Evolutionary conservation across 1,140 invertebrate genomes (phyloP), one percentile per base, ranked within the genome.

Genomic region (Batillaria attramentaria): DNA sequence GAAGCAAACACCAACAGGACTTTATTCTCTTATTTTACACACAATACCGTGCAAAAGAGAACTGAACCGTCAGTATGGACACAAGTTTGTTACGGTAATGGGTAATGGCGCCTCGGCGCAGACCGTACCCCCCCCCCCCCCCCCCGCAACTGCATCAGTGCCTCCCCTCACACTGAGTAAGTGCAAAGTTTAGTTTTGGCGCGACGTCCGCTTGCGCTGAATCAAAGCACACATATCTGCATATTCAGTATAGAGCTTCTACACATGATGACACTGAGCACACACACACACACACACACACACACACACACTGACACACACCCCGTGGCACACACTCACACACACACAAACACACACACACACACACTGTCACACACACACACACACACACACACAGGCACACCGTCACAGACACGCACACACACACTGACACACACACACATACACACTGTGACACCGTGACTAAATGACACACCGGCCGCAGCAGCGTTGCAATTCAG

Each of bases 211-310:
- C 6, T 28, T 62, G 10, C 6, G 6, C 57, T 18, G 57, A 6
- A 8, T 62, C 31, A 62, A 62, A n/a, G 31, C 57, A 62, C 6
- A 37, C 5, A 66, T 10, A 66, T 10, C 62, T 66, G 62, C 13
- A 18, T 8, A 8, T 66, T 2, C 10, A 6, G 6, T 62, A n/a
- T 8, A 62, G 5, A 62, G 5, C 18, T 62, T 8, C 28, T 6
- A n/a, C n/a, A n/a, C n/a, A n/a, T n/a, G n/a, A n/a, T n/a, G n/a
- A n/a, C n/a, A n/a, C n/a, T n/a, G n/a, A n/a, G n/a, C 33, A 66
- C 62, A 35, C 66, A 41, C 66, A 69, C 39, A 69, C 66, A 69
- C 66, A 69, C 66, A 69, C 66, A 41, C 66, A 41, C 66, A 41
- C 66, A 41, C 66, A 41, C 66, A 69, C 66, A 41, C 39, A 42